Percentiles rank a stretch among this genome's conserved stretches.
These are phyloP conservation scores for Clostera curtula DNA, from an alignment of 2,888 invertebrate species.

Conservation along the genomic window DNA sequence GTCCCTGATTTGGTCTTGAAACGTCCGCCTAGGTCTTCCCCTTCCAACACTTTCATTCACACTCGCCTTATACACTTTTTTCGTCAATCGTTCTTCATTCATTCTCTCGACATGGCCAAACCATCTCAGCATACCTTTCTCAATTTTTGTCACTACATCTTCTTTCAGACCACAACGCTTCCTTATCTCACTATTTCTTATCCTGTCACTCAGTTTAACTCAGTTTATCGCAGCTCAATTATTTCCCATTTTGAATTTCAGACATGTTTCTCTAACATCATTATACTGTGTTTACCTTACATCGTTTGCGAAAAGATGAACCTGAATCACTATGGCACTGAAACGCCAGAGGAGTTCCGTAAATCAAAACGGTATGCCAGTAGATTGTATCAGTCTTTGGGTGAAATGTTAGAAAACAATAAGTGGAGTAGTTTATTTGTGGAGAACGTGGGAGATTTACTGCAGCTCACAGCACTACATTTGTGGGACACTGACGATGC, in stretches of 20 bases:
- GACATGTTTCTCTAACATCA: constrained; percentile 51
- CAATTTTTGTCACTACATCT: too few species aligned
- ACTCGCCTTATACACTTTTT: too few species aligned
- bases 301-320: constrained; percentile 49
- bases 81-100: too few species aligned
- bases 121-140: too few species aligned
- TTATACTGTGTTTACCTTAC: constrained; percentile 53
- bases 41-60: too few species aligned
- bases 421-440: constrained; percentile 52
- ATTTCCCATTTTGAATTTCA: constrained; percentile 40
- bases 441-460: constrained; percentile 51
- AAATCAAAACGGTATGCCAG: constrained; percentile 30
- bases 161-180: too few species aligned
- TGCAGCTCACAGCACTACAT: constrained; percentile 40
- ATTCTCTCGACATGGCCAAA: too few species aligned
- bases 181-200: too few species aligned
- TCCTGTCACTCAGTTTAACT: too few species aligned
- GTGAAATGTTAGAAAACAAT: constrained; percentile 44
- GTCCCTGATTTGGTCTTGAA: too few species aligned
- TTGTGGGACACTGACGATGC: constrained; percentile 50
- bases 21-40: too few species aligned
- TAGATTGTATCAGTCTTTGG: constrained; percentile 42
- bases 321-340: constrained; percentile 25
- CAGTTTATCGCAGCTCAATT: too few species aligned
- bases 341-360: constrained; percentile 21